Base-by-base conservation (phyloP, 2,888 invertebrate genomes). In the Drosophila hamatofila region DNA sequence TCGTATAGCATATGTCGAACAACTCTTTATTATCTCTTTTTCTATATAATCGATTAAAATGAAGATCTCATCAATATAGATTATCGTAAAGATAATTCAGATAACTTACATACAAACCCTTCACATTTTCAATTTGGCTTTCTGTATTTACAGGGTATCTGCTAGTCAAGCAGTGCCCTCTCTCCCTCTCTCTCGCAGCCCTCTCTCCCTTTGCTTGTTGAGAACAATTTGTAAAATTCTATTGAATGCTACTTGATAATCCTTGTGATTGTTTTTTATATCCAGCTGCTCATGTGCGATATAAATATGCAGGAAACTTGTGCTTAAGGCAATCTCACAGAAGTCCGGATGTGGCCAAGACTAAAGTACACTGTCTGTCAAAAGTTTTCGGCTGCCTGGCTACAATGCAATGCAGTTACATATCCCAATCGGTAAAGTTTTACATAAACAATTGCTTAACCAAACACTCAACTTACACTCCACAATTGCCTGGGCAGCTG, bases 361-460 rank as follows among this genome's bases (percentile, higher is more conserved):
- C 70, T 59, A 49, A 70, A 68, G 74, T 68, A 78, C 63, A 71
- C 39, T 71, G 76, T 57, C 66, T 66, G 74, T 72, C 74, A 73
- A 80, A 76, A 83, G 77, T 85, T 83, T 73, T 67, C 25, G 69
- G 56, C 75, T 60, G 39, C 27, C 58, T 55, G 68, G 52, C 56
- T 60, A 30, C 48, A 30, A 5, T 18, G 27, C 30, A 30, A 11
- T 30, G 46, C 52, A 16, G 35, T 16, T 30, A 30, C 27, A 8
- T 55, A 62, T 25, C 33, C 44, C 46, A 66, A 78, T 69, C 59
- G 59, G 49, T 46, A 66, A 80, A 83, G 78, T 83, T 83, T 83
- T 78, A 78, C 84, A 87, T 81, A 86, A 83, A 81, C 87, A 81
- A 81, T 81, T 86, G 81, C 87, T 81, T 83, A 83, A 83, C 81